phyloP scores from a whole-genome alignment of 1,140 invertebrate genomes.

The Leptopilina boulardi region DNA sequence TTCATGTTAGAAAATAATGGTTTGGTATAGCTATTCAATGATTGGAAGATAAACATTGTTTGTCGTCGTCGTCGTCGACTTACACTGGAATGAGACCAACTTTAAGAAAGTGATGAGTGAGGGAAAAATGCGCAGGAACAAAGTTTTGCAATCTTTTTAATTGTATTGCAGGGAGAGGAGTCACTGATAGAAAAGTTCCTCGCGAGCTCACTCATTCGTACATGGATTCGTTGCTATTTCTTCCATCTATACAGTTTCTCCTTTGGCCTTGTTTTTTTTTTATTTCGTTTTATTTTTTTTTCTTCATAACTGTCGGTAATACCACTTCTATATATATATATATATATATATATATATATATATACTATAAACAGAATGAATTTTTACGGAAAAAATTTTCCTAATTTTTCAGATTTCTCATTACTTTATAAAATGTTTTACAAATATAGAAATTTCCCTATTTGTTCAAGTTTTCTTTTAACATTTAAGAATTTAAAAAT shows the following conservation, averaged over 20 bases:
- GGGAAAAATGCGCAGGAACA: conserved; percentile 42
- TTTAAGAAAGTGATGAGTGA: conserved; percentile 44
- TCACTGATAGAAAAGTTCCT: conserved; percentile 70
- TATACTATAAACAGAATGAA: too few relatives aligned
- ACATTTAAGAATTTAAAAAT: too few relatives aligned
- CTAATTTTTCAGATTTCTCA: too few relatives aligned
- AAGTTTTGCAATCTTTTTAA: conserved; percentile 73
- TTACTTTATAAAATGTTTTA: too few relatives aligned
- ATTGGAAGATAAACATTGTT: conserved; percentile 67
- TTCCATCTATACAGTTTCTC: conserved; percentile 39
- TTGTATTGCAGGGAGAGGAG: conserved; percentile 64
- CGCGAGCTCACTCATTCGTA: conserved; percentile 28
- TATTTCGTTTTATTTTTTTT: too few relatives aligned
- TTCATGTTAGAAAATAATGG: conserved; percentile 12
- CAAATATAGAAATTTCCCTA: too few relatives aligned
- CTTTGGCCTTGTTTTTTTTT: conserved; percentile 29
- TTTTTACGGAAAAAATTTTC: too few relatives aligned
- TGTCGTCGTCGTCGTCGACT: conserved; percentile 51
- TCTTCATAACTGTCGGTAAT: too few relatives aligned
- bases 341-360: too few relatives aligned
- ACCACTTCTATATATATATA: too few relatives aligned
- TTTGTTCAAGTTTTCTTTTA: too few relatives aligned
- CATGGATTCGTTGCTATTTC: conserved; percentile 38
- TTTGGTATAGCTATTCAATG: conserved; percentile 52
- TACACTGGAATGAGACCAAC: conserved; percentile 49